Base-by-base conservation (phyloP, 2,888 invertebrate genomes). In the Tipula confusa region DNA sequence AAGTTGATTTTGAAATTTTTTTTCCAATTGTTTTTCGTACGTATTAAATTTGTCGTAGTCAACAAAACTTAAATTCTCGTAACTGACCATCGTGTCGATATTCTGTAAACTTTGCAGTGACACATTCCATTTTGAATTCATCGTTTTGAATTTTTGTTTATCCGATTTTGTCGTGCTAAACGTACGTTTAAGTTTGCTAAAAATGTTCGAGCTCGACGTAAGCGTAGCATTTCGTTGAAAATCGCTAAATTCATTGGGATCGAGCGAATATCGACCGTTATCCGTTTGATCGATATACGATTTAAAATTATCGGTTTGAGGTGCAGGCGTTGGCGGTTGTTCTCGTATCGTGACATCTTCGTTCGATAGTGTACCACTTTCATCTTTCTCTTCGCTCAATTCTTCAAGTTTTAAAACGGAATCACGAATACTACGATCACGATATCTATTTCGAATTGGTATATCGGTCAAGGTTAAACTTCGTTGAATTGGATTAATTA, bases 51-150 rank as follows among this genome's bases (percentile, higher is more conserved):
- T 90, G 85, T 92, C 92, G 85, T 92, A 92, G 86, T 92, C 90
- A 80, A 92, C 90, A 86, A 91, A 92, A 86, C 91, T 91, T 87
- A 92, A 89, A 85, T 92, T 91, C 84, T 91, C 90, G 86, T 92
- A 92, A 87, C 91, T 91, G 85, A 92, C 91, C 89, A 90, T 90
- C 79, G 89, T 89, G 86, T 92, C 92, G 84, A 90, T 91, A 85
- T 92, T 91, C 83, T 91, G 91, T 84, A 92, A 86, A 9, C 90
- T 91, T 85, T 91, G 90, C 84, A 92, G 85, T 0, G 91, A 91
- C 15, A 91, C 91, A 36, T 90, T 90, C 92, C 92, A 92, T 85
- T 88, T 89, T 82, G 89, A 87, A 85, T 89, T 89, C 82, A 88
- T 85, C 33, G 89, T 88, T 79, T 89, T 88, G 79, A 87, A 88